Evolutionary conservation across 35 echinoderm and acorn worm species (phyloP), one percentile per base, ranked within the genome.

Genomic region (Ptychodera flava): DNA sequence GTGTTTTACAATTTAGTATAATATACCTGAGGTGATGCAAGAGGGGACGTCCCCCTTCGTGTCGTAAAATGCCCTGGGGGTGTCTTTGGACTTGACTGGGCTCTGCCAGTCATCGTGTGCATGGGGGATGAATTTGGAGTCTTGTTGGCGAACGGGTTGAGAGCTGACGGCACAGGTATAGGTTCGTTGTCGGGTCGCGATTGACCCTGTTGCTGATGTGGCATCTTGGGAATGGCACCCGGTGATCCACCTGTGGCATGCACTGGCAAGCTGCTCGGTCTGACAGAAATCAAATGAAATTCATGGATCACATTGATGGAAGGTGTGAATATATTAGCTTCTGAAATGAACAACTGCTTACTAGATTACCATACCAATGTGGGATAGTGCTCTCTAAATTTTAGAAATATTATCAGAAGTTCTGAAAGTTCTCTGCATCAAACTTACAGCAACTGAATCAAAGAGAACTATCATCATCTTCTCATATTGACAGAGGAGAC

Each of bases 211-310:
- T n/a, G n/a, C n/a, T n/a, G n/a, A 22, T 6, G 45, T 64, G 6
- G 45, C 45, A 12, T 6, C 45, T 22, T 64, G 6, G 6, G 6
- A 64, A 6, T 22, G 36, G 16, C 81, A 89, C 79, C 80, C 77
- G 87, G 80, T 89, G 80, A 89, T n/a, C 80, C 35, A 77, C 34
- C 35, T n/a, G 30, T 28, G n/a, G 80, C 38, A 36, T 34, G 38
- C 22, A 90, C 77, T 29, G 81, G 81, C 28, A 90, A 81, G 53
- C 52, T 90, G 77, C 88, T 84, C 35, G 88, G 88, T 35, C 88
- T 90, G 80, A 78, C 1, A 34, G 33, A 64, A 34, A 33, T 36
- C 80, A 82, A 87, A 78, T 0, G 79, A 28, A 12, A n/a, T 79
- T 16, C n/a, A n/a, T n/a, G n/a, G n/a, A n/a, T n/a, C n/a, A n/a